Evolutionary conservation across 2,113 vertebrate species (phyloP).

Genomic region (Pungitius pungitius): DNA sequence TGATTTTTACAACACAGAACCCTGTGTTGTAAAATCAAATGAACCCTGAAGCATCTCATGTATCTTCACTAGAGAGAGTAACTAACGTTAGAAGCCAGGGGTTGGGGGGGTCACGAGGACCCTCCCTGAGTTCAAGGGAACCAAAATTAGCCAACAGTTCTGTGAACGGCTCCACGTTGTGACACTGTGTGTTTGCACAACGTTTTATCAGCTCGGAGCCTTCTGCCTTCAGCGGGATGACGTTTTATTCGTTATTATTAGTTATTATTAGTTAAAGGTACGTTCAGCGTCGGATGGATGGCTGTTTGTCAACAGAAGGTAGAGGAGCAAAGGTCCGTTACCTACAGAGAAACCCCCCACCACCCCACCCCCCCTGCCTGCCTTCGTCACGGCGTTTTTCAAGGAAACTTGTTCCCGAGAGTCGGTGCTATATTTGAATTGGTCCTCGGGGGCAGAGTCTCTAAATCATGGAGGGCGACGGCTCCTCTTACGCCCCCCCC

Average conservation of each 20-base stretch:
- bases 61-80: not conserved
- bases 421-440: slow-evolving; percentile 77
- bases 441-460: slow-evolving; percentile 57
- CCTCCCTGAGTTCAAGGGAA: slow-evolving; percentile 34
- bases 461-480: too few species aligned
- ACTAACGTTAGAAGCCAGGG: not conserved
- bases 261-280: not conserved
- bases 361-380: too few species aligned
- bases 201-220: slow-evolving; percentile 76
- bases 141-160: slow-evolving; percentile 70
- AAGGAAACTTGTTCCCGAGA: slow-evolving; percentile 69
- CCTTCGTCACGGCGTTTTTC: slow-evolving; percentile 69
- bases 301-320: not conserved
- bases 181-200: slow-evolving; percentile 66
- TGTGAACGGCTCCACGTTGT: slow-evolving; percentile 58
- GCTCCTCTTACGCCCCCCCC: too few species aligned
- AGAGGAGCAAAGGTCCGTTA: slow-evolving; percentile 64
- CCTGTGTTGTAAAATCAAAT: too few species aligned
- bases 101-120: slow-evolving; percentile 4
- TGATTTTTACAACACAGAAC: too few species aligned
- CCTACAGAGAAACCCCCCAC: slow-evolving; percentile 61
- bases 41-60: too few species aligned
- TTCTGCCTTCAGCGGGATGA: slow-evolving; percentile 30
- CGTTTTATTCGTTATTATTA: not conserved
- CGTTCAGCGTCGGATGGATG: too few species aligned